phyloP scores from a whole-genome alignment of 2,797 vertebrate genomes.

The Sphaeramia orbicularis region DNA sequence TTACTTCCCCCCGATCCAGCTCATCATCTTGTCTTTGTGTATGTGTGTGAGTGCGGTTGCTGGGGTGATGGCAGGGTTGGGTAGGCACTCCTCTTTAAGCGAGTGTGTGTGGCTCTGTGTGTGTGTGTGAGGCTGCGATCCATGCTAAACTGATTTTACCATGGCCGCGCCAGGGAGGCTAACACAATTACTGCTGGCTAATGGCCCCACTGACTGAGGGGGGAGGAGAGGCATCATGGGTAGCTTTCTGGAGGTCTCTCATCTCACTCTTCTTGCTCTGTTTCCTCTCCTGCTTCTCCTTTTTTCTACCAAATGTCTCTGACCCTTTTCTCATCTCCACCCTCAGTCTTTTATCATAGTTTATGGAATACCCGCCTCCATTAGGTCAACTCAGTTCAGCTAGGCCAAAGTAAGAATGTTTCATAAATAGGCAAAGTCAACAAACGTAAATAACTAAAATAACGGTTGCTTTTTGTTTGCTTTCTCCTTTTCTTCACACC shows the following conservation, averaged over 20 bases:
- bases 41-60: slow-evolving; percentile 79
- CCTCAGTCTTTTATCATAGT: slow-evolving; percentile 70
- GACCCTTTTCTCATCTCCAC: slow-evolving; percentile 75
- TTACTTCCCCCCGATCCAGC: slow-evolving; percentile 59
- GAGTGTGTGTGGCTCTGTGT: slow-evolving; percentile 59
- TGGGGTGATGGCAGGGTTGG: slow-evolving; percentile 83
- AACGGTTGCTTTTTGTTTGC: slow-evolving; percentile 34
- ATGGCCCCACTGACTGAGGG: slow-evolving; percentile 90
- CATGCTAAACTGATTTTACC: slow-evolving; percentile 99
- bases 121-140: slow-evolving; percentile 86
- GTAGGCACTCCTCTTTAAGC: slow-evolving; percentile 83
- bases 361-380: slow-evolving; percentile 66
- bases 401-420: slow-evolving; percentile 43
- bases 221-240: slow-evolving; percentile 81
- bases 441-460: slow-evolving; percentile 65
- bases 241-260: slow-evolving; percentile 85
- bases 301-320: slow-evolving; percentile 74
- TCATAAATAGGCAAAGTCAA: slow-evolving; percentile 61
- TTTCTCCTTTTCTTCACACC: slow-evolving; percentile 31
- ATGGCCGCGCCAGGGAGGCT: slow-evolving; percentile 94
- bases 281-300: slow-evolving; percentile 60
- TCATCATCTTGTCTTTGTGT: slow-evolving; percentile 76
- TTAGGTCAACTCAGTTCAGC: slow-evolving; percentile 51
- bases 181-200: slow-evolving; percentile 97
- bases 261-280: slow-evolving; percentile 69